Evolutionary conservation across 2,888 invertebrate genomes (phyloP), one percentile per base, ranked within the genome.

Genomic region (Pimpla rufipes): DNA sequence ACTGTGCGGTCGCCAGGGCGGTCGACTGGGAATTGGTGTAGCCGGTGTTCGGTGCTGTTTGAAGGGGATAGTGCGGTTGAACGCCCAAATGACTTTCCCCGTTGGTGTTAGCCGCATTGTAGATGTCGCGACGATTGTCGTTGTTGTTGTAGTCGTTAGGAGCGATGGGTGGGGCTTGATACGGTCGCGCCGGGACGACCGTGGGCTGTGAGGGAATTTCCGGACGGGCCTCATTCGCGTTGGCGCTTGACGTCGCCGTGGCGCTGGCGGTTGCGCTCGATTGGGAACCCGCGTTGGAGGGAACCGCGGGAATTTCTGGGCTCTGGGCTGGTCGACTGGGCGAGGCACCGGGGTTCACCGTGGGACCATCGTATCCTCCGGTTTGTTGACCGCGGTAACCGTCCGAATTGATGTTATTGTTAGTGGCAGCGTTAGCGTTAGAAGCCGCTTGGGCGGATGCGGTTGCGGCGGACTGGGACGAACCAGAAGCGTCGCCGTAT

Each of bases 21-120:
- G 50, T 78, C 3, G 85, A 73, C 13, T 84, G 77, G 1, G 81
- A 76, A 40, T 79, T 81, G 3, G 73, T 21, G 50, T 85, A 73
- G 37, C 55, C 81, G n/a, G 16, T 10, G 11, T n/a, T 52, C 2
- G 62, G 45, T 55, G 59, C 10, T 13, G 29, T 40, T 50, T 8
- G 71, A 37, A 40, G 29, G 2, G n/a, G 50, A 57, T 78, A 74
- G 47, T 70, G 82, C 18, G 67, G 68, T 29, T 74, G 23, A 42
- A 11, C 40, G 70, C n/a, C 21, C 18, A 16, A 23, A 47, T 73
- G 50, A 73, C 55, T 40, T 23, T 8, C 47, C 11, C 23, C 55
- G 55, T 84, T 74, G 1, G n/a, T 73, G 57, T 50, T 18, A 75
- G 62, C 68, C 11, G 55, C 52, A 16, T 76, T 66, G 57, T 55